Evolutionary conservation across 2,113 vertebrate genomes (phyloP).

Genomic region (Mungos mungo): DNA sequence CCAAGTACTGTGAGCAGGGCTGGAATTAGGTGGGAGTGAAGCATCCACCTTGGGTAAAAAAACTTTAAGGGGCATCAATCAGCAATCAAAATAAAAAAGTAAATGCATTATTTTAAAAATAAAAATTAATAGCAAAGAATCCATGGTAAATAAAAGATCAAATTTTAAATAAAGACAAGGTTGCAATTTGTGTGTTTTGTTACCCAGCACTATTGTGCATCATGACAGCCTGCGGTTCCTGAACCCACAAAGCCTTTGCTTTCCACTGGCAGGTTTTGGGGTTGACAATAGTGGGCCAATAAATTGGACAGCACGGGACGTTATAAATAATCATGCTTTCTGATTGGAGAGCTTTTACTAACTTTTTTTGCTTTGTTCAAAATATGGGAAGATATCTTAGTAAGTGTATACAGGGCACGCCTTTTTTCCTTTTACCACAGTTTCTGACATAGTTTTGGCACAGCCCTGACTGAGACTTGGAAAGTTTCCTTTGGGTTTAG

Average conservation of each 20-base stretch:
- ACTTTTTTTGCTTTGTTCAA: not conserved
- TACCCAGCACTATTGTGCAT: not conserved
- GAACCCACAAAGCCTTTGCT: not conserved
- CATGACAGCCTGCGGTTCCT: not conserved
- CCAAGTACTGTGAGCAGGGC: not conserved
- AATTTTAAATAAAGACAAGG: not conserved
- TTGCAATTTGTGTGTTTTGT: too few species aligned
- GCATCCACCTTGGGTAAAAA: not conserved
- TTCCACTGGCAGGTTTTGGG: not conserved
- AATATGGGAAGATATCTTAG: not conserved
- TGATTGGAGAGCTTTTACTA: not conserved
- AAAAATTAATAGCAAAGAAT: not conserved
- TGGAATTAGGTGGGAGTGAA: not conserved
- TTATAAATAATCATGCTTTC: not conserved
- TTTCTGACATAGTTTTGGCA: not conserved
- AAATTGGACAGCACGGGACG: not conserved
- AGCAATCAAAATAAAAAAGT: not conserved
- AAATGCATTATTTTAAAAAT: not conserved
- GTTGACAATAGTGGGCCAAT: not conserved
- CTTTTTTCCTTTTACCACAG: not conserved
- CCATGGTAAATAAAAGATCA: not conserved
- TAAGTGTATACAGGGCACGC: rapidly evolving
- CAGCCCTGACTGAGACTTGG: not conserved
- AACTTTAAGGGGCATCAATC: not conserved
- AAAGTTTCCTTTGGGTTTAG: not conserved